Evolutionary conservation across 2,113 vertebrate species (phyloP).

Genomic region (Gnathonemus echidnorhynchus): DNA sequence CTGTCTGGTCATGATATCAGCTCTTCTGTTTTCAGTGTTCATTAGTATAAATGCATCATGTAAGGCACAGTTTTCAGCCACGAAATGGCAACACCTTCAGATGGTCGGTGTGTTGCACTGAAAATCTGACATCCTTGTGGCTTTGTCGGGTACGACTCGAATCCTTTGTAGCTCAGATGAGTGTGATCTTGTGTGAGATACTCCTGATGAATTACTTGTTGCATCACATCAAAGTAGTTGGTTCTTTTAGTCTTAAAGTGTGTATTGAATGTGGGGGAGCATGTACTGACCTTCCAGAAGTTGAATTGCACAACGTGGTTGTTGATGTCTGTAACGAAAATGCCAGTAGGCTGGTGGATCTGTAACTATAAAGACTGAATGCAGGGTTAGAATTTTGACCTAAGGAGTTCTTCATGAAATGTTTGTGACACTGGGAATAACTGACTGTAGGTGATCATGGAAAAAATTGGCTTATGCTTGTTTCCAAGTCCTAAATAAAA

Average conservation of each 20-base stretch:
- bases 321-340: not conserved
- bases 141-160: not conserved
- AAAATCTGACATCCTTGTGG: not conserved
- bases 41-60: not conserved
- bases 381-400: not conserved
- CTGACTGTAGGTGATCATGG: not conserved
- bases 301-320: not conserved
- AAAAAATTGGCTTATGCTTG: not conserved
- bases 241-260: not conserved
- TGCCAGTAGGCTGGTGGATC: not conserved
- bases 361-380: not conserved
- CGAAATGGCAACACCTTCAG: not conserved
- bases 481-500: conserved; percentile 19
- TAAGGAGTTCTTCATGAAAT: not conserved
- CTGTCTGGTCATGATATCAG: not conserved
- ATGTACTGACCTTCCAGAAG: not conserved
- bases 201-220: not conserved
- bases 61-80: not conserved
- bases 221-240: not conserved
- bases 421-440: not conserved
- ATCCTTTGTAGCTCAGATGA: not conserved
- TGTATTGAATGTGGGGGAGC: not conserved
- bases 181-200: not conserved
- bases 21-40: not conserved
- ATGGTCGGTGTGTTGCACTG: not conserved